Conservation (phyloP, 1,140 invertebrate genomes). For the Caenorhabditis tropicalis region DNA sequence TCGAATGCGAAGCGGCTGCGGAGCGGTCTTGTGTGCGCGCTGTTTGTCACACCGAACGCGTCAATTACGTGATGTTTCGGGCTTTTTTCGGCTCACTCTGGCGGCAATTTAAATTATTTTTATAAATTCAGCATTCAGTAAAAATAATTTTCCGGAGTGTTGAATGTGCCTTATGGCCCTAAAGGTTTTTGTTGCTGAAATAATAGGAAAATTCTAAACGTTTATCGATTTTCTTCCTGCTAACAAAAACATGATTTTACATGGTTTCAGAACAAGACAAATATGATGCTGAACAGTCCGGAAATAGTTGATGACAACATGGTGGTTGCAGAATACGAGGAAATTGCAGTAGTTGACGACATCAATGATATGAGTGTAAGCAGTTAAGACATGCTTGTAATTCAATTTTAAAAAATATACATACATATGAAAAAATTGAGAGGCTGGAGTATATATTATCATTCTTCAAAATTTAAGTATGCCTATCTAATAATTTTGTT, state of each 20-base stretch:
- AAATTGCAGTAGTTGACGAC: conserved; percentile 29
- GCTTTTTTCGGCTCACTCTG: conserved; percentile 28
- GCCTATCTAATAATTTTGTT: background rate
- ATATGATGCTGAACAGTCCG: background rate
- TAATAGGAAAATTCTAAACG: background rate
- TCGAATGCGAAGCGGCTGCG: background rate
- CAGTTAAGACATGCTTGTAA: background rate
- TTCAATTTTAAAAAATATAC: too few species aligned
- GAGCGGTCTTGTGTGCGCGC: background rate
- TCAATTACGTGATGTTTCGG: conserved; percentile 33
- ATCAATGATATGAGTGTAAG: conserved; percentile 31
- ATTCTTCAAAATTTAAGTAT: background rate
- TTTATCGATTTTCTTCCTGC: too few species aligned
- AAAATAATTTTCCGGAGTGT: background rate
- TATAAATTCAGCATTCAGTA: background rate
- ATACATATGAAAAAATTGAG: too few species aligned
- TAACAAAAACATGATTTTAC: too few species aligned
- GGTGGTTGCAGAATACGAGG: conserved; percentile 35
- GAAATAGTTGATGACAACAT: conserved; percentile 43
- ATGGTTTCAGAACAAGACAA: background rate
- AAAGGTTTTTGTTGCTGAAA: too few species aligned
- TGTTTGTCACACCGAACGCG: conserved; percentile 15
- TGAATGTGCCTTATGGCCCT: too few species aligned
- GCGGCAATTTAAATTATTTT: background rate
- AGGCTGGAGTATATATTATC: too few species aligned